Conservation (phyloP, 2,797 vertebrate species). For the Pangasius larnaudii region DNA sequence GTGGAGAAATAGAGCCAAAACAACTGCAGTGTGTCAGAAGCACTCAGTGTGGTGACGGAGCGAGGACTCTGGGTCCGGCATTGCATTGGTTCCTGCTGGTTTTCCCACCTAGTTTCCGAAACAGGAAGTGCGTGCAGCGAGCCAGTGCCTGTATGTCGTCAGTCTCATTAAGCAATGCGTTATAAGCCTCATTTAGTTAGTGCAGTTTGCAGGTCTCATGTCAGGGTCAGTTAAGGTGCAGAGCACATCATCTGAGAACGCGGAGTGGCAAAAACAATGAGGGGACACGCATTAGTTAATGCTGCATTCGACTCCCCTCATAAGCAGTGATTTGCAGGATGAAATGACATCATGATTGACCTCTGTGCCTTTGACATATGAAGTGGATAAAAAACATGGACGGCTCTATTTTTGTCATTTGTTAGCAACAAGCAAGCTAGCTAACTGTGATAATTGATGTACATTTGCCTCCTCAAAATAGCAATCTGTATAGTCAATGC, state of each 20-base stretch:
- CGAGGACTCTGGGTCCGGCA: neutral
- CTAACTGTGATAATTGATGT: neutral
- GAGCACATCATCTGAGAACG: neutral
- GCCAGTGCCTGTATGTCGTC: neutral
- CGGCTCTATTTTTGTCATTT: neutral
- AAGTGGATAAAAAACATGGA: neutral
- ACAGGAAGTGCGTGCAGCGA: constrained; percentile 25
- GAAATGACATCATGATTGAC: neutral
- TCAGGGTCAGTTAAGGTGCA: neutral
- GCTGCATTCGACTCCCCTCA: neutral
- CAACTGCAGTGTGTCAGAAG: constrained; percentile 16
- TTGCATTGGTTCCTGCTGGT: neutral
- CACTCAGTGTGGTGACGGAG: constrained; percentile 11
- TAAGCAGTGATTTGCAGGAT: neutral
- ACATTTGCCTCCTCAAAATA: neutral
- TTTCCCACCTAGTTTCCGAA: constrained; percentile 1
- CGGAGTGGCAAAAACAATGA: neutral
- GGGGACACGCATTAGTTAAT: neutral
- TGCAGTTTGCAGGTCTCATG: neutral
- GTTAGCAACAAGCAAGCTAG: too few species aligned
- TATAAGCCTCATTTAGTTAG: neutral
- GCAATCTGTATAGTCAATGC: neutral
- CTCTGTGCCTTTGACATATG: neutral
- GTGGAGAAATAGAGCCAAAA: constrained; percentile 18
- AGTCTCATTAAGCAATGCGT: neutral